Evolutionary conservation across 2,113 vertebrate species (phyloP), one percentile per base, ranked within the genome.

Genomic region (Arothron firmamentum): DNA sequence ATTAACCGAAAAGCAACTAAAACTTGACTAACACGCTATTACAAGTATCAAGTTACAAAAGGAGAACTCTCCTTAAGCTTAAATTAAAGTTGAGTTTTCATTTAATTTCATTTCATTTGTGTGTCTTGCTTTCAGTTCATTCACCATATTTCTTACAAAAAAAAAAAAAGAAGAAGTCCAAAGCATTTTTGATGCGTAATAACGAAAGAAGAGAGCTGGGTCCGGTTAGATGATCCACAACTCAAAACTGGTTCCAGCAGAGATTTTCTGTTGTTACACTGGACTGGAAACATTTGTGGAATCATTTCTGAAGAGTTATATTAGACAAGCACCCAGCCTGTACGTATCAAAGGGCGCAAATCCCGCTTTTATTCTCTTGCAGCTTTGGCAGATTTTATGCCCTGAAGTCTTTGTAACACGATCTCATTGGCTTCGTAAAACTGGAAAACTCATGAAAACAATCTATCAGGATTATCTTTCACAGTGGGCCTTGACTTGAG

Each of bases 341-440:
- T 1, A 6, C 25, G 17, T 4, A 55, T 71, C 67, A 71, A 59
- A 73, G 42, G 28, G 13, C 10, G 31, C 38, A 48, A 67, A 61
- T 54, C 53, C 38, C 21, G 5, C n/a, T 52, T 47, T 54, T n/a
- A 31, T 60, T 20, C 34, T 38, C 34, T 38, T 55, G 9, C 14
- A 42, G 65, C 57, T 76, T 62, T 17, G 49, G 59, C 25, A 54
- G 61, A 51, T 45, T 74, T 59, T 47, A 17, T 28, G 51, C 65
- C 69, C 25, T 86, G 76, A 87, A 85, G 88, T 84, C 73, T 19
- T 56, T 6, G 69, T 75, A 81, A 74, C 65, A 12, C 15, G 78
- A 86, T 82, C 77, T 25, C 56, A 53, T 83, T 48, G 42, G 81
- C 53, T 54, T 62, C 74, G 74, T 80, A 78, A 86, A 88, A 78